Evolutionary conservation across 2,113 vertebrate species (phyloP), one percentile per base, ranked within the genome.

Genomic region (Orientallactaga bullata): DNA sequence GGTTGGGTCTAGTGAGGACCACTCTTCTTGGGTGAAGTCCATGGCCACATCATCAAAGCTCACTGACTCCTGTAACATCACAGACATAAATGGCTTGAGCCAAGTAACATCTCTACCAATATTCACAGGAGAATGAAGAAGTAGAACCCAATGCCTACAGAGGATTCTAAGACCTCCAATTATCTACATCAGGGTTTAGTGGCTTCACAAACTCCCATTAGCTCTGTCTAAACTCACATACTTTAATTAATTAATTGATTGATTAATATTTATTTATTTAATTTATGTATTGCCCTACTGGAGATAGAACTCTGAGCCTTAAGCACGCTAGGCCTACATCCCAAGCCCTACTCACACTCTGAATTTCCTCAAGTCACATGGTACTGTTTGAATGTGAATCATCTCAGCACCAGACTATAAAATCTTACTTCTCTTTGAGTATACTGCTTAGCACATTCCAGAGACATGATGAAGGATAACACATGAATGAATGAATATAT

Each of bases 1-100:
- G 84, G 73, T 30, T 20, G 32, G 26, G n/a, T 81, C 69, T 35
- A 95, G 58, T 60, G 71, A 95, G 42, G 58, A 51, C 91, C 94
- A 93, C 63, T 95, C 94, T 30, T 95, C 88, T 42, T 83, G 88
- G 24, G 69, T 90, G 20, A 95, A 93, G 77, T 90, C 65, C 88
- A 90, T 30, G 61, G 92, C 39, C 84, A 94, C 92, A 85, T 88
- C 88, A 0, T 78, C 58, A 13, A 95, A 93, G 65, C 32, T 84
- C 84, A 93, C 78, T 24, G 51, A 60, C 21, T 60, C 79, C 94
- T 95, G 69, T 60, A 47, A 30, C 72, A 80, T 86, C 47, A 55
- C 42, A 85, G 21, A 73, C 23, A 74, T n/a, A 26, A 55, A 39
- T 79, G n/a, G 42, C 39, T 28, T 85, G 42, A 94, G 74, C 55